Conservation (phyloP, 2,113 vertebrate genomes). For the Mormyrus iriodes region DNA sequence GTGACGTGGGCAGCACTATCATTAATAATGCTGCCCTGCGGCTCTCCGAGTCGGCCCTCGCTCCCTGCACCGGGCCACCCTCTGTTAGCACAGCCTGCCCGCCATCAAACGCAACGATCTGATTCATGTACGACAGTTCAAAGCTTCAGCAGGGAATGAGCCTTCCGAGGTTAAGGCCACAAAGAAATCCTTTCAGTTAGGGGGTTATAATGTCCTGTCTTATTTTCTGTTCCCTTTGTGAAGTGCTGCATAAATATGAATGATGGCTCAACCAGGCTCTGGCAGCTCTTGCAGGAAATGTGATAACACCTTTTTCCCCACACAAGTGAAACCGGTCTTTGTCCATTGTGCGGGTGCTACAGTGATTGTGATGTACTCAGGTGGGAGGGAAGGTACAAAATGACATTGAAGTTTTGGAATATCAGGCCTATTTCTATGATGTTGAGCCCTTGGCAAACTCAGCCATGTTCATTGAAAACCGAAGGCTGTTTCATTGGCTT, state of each 20-base stretch:
- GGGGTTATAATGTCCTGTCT: background rate
- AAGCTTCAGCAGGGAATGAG: background rate
- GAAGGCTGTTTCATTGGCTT: too few species aligned
- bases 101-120: background rate
- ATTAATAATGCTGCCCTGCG: background rate
- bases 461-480: background rate
- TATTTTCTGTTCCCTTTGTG: slow-evolving; percentile 10
- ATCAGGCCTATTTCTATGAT: background rate
- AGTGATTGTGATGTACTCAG: background rate
- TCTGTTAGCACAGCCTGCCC: background rate
- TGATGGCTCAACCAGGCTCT: background rate
- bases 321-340: slow-evolving; percentile 2
- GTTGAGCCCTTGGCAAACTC: background rate
- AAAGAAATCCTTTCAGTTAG: background rate
- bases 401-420: background rate
- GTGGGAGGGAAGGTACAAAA: background rate
- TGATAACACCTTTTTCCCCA: slow-evolving; percentile 13
- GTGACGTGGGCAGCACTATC: background rate
- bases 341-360: slow-evolving; percentile 8
- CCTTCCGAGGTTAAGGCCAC: background rate
- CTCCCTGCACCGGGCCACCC: background rate
- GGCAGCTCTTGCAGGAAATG: slow-evolving; percentile 14
- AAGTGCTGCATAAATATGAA: background rate
- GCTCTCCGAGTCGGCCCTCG: background rate
- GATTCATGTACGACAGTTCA: background rate